Percentiles rank a stretch among this genome's conserved stretches.
Conservation (phyloP, 2,888 invertebrate genomes). For the Uloborus plumipes region DNA sequence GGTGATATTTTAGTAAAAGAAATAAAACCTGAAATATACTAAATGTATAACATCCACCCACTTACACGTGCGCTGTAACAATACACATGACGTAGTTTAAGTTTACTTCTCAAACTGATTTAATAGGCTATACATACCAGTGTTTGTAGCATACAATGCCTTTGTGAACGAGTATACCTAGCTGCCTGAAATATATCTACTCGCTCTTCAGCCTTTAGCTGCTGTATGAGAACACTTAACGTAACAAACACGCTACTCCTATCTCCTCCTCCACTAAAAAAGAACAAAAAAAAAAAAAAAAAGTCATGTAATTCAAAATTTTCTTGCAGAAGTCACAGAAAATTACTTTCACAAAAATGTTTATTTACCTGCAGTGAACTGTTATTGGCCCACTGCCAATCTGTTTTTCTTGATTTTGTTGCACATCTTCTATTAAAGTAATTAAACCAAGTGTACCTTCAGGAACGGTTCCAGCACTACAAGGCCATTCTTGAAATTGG, state of each 20-base stretch:
- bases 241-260: constrained; percentile 91
- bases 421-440: constrained; percentile 83
- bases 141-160: constrained; percentile 86
- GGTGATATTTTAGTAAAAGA: neutral
- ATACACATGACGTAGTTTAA: no score
- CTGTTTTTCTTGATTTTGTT: constrained; percentile 69
- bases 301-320: neutral
- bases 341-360: neutral
- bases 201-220: constrained; percentile 85
- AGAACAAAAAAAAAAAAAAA: neutral
- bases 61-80: no score
- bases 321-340: no score
- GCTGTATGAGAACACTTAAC: constrained; percentile 86
- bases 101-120: no score
- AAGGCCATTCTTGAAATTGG: constrained; percentile 94
- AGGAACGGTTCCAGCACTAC: constrained; percentile 81
- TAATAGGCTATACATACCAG: constrained; percentile 76
- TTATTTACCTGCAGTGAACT: constrained; percentile 81
- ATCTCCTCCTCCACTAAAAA: constrained; percentile 83
- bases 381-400: constrained; percentile 79
- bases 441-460: constrained; percentile 89
- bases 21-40: neutral
- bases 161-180: constrained; percentile 86
- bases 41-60: neutral
- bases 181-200: constrained; percentile 88